These are phyloP conservation scores for Diadophis punctatus DNA, from an alignment of 2,113 vertebrate genomes.

Conservation along the genomic window DNA sequence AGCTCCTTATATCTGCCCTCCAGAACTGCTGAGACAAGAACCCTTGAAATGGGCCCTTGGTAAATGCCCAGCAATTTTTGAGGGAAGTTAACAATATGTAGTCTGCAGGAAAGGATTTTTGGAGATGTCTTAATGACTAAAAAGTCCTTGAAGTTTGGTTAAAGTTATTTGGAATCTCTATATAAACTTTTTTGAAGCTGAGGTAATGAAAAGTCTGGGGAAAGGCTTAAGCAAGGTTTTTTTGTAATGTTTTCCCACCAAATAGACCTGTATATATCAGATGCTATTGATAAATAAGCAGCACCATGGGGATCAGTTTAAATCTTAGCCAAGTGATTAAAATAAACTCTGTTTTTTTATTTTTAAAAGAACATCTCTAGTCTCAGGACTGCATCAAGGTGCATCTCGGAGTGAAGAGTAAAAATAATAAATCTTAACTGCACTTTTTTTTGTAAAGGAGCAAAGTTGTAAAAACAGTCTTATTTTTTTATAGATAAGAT, in stretches of 20 bases:
- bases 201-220: neutral
- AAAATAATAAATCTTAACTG: neutral
- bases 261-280: neutral
- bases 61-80: neutral
- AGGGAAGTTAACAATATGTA: neutral
- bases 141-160: neutral
- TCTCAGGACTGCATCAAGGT: neutral
- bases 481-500: neutral
- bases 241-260: neutral
- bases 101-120: neutral
- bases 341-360: neutral
- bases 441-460: neutral
- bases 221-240: neutral
- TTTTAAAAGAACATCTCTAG: neutral
- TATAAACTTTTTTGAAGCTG: neutral
- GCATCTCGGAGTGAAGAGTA: neutral
- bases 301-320: neutral
- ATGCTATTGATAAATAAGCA: neutral
- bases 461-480: neutral
- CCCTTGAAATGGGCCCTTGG: neutral
- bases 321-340: neutral
- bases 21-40: neutral
- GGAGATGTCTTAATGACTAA: neutral
- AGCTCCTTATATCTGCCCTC: neutral
- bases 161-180: neutral